Conservation (phyloP, 2,888 invertebrate genomes). For the Cryptops parisi region DNA sequence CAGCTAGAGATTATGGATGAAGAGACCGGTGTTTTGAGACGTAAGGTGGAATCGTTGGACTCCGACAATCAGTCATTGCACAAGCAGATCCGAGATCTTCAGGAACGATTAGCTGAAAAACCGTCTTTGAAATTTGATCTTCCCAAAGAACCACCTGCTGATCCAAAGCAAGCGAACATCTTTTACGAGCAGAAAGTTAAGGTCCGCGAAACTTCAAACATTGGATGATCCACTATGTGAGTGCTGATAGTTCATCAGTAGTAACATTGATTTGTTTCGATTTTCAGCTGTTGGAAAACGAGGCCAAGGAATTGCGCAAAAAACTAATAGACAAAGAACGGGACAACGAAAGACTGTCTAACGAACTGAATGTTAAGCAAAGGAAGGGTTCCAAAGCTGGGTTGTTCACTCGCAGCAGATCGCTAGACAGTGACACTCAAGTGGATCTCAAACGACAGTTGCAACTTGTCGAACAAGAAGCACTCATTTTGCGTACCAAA, state of each 20-base stretch:
- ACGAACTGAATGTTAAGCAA: slow-evolving; percentile 46
- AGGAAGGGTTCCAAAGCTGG: slow-evolving; percentile 24
- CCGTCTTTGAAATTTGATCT: slow-evolving; percentile 18
- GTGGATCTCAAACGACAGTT: slow-evolving; percentile 57
- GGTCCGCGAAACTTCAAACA: neutral
- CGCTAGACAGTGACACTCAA: slow-evolving; percentile 28
- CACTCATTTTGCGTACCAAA: slow-evolving; percentile 48
- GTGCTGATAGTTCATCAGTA: neutral
- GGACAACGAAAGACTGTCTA: slow-evolving; percentile 58
- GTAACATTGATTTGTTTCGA: neutral
- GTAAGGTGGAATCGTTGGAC: slow-evolving; percentile 72
- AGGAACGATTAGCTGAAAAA: slow-evolving; percentile 46
- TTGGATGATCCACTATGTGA: neutral
- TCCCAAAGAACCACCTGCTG: slow-evolving; percentile 15
- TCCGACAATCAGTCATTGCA: slow-evolving; percentile 57
- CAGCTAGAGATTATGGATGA: slow-evolving; percentile 79
- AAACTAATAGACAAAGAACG: slow-evolving; percentile 60
- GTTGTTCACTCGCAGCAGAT: slow-evolving; percentile 27
- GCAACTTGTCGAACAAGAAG: slow-evolving; percentile 62
- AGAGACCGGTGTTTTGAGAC: slow-evolving; percentile 65
- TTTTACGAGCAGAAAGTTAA: slow-evolving; percentile 11
- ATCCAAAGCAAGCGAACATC: slow-evolving; percentile 9
- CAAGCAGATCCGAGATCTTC: slow-evolving; percentile 54
- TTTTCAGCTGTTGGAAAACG: slow-evolving; percentile 41
- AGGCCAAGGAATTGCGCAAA: slow-evolving; percentile 54